Evolutionary conservation across 2,113 vertebrate species (phyloP).

Genomic region (Ailurus styani): DNA sequence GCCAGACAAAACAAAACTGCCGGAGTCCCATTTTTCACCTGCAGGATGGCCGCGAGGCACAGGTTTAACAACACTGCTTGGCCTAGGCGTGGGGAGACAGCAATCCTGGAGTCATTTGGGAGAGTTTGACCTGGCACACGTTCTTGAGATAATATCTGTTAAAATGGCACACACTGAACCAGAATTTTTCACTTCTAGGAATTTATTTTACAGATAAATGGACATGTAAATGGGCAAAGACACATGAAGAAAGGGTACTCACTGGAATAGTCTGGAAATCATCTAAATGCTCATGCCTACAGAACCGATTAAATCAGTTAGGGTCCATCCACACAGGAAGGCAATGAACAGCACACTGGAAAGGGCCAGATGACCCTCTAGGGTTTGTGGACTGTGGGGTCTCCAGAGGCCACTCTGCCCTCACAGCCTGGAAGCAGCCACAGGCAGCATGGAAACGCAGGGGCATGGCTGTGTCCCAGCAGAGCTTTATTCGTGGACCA

Average conservation of each 20-base stretch:
- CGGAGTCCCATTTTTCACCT: not conserved
- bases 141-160: not conserved
- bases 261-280: not conserved
- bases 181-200: not conserved
- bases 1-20: not conserved
- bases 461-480: not conserved
- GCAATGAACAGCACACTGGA: not conserved
- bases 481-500: not conserved
- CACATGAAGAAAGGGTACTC: not conserved
- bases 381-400: too few species aligned
- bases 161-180: not conserved
- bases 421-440: not conserved
- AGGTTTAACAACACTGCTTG: not conserved
- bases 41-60: not conserved
- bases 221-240: not conserved
- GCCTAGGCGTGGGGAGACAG: not conserved
- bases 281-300: not conserved
- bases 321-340: not conserved
- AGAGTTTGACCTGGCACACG: not conserved
- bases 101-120: rapidly evolving
- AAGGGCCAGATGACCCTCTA: not conserved
- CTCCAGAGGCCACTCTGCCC: not conserved
- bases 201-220: not conserved
- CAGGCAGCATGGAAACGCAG: not conserved
- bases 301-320: not conserved